Percentiles rank a stretch among this genome's conserved stretches.
These are phyloP conservation scores for Rosalia funebris DNA, from an alignment of 2,888 invertebrate genomes.

Conservation along the genomic window DNA sequence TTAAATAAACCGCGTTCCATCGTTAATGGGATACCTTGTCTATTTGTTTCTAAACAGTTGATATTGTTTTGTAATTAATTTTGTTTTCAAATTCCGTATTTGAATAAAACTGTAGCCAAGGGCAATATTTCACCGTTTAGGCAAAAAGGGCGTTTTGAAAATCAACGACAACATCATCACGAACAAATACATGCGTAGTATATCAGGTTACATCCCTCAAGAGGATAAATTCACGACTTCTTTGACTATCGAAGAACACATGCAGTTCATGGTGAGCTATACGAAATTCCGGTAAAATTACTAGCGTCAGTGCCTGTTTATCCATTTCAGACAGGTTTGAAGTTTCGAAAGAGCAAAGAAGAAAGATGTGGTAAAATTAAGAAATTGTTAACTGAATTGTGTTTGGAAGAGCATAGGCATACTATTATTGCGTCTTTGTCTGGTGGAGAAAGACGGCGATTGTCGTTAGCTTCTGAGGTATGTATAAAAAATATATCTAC, in stretches of 20 bases:
- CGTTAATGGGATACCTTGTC: too few relatives aligned
- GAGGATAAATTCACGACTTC: slow-evolving; percentile 83
- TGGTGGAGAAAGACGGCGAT: slow-evolving; percentile 88
- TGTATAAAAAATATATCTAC: too few relatives aligned
- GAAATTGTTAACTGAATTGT: slow-evolving; percentile 72
- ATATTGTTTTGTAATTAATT: too few relatives aligned
- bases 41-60: too few relatives aligned
- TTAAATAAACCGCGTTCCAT: too few relatives aligned
- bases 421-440: slow-evolving; percentile 82
- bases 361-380: slow-evolving; percentile 60
- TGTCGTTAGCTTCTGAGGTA: slow-evolving; percentile 80
- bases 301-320: too few relatives aligned
- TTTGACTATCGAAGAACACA: slow-evolving; percentile 83
- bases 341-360: slow-evolving; percentile 72
- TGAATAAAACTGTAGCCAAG: too few relatives aligned
- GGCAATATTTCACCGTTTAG: background rate
- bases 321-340: slow-evolving; percentile 78
- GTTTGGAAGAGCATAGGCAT: slow-evolving; percentile 76
- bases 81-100: too few relatives aligned
- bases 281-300: too few relatives aligned
- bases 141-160: slow-evolving; percentile 27
- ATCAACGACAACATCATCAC: slow-evolving; percentile 68
- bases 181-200: slow-evolving; percentile 73
- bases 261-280: slow-evolving; percentile 85
- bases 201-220: slow-evolving; percentile 89